These are phyloP conservation scores for Aurelia aurita DNA, from an alignment of 30 jellyfish, hydroid and myxozoan genomes.

Conservation along the genomic window DNA sequence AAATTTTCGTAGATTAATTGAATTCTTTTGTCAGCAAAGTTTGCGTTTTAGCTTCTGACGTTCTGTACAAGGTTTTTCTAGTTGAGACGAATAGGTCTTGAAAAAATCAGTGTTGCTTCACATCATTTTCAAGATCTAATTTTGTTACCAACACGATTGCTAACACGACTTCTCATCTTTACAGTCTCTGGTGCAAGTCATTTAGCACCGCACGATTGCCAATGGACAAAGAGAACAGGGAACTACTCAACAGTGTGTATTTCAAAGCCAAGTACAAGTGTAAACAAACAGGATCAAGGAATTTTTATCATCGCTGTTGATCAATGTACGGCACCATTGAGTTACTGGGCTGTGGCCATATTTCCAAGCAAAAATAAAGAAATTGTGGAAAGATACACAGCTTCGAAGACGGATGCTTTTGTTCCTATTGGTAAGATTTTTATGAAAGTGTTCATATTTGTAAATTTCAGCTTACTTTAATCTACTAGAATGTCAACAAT, in stretches of 20 bases:
- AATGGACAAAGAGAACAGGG: slow-evolving; percentile 63
- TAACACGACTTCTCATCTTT: no score
- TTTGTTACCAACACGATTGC: no score
- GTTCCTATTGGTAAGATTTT: slow-evolving; percentile 72
- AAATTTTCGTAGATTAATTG: no score
- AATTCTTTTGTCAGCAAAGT: no score
- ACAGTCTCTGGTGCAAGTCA: slow-evolving; percentile 75
- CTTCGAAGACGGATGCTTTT: slow-evolving; percentile 58
- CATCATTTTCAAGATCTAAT: no score
- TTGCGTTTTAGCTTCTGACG: no score
- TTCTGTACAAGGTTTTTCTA: no score
- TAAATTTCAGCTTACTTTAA: no score
- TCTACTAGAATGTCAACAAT: no score
- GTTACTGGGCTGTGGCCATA: slow-evolving; percentile 63
- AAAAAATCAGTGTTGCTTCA: no score
- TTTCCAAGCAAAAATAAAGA: slow-evolving; percentile 23
- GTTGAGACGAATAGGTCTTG: no score
- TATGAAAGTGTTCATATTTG: not conserved
- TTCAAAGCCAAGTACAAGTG: slow-evolving; percentile 42
- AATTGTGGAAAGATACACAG: slow-evolving; percentile 53
- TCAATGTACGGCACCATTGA: slow-evolving; percentile 69
- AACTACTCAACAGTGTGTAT: slow-evolving; percentile 70
- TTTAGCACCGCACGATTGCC: slow-evolving; percentile 69
- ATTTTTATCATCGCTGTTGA: slow-evolving; percentile 57
- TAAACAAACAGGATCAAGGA: slow-evolving; percentile 43